Percentiles rank a stretch among this genome's conserved stretches.
Evolutionary conservation across 1,140 invertebrate genomes (phyloP).

Genomic region (Stratiolaelaps scimitus): DNA sequence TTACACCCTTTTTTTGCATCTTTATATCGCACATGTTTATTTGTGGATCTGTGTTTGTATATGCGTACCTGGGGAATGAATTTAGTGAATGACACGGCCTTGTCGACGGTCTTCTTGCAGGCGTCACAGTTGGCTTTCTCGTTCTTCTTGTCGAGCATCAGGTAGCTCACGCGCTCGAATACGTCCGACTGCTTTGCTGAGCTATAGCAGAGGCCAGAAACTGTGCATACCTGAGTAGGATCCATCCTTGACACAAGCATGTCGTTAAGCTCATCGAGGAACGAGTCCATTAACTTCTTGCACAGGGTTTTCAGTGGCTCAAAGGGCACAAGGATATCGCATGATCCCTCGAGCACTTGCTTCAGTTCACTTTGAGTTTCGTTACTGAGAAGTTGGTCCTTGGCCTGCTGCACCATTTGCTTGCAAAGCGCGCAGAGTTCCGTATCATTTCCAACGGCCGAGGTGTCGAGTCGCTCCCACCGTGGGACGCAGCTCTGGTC

Average conservation of each 20-base stretch:
- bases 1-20: not conserved
- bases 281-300: conserved; percentile 17
- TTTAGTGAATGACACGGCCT: not conserved
- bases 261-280: conserved; percentile 22
- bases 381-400: not conserved
- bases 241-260: conserved; percentile 21
- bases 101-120: not conserved
- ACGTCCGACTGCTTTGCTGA: not conserved
- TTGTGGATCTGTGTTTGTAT: not conserved
- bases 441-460: conserved; percentile 18
- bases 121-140: not conserved
- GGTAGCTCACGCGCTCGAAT: not conserved
- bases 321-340: conserved; percentile 3
- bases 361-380: not conserved
- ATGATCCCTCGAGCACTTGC: conserved; percentile 3
- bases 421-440: conserved; percentile 21
- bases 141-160: not conserved
- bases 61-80: not conserved
- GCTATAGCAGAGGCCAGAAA: not conserved
- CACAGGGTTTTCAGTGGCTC: conserved; percentile 5
- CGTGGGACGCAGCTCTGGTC: conserved; percentile 4
- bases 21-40: not conserved
- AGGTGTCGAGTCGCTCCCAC: not conserved
- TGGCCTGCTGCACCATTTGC: conserved; percentile 7
- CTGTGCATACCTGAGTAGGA: conserved; percentile 9